Evolutionary conservation across 2,797 vertebrate species (phyloP), one percentile per base, ranked within the genome.

Genomic region (Halcyon badia): DNA sequence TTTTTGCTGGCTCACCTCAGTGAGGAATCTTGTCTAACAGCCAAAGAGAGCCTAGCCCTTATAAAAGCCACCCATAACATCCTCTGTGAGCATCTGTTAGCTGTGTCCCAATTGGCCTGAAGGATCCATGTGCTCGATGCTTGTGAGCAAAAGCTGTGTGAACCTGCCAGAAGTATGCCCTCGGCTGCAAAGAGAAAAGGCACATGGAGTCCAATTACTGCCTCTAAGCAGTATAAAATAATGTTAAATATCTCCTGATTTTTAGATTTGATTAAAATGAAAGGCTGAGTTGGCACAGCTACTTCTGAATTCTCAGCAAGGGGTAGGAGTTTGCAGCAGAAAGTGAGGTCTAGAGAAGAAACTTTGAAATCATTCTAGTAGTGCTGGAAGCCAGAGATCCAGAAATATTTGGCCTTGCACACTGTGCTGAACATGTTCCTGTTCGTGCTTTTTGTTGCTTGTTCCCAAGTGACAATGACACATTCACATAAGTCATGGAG

Each of bases 391-490:
- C 95, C 1, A 8, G 89, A 89, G 37, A 87, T 93, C 78, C 65
- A 71, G 85, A 96, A 87, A 83, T 94, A 89, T 78, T 95, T 96
- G 90, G 93, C 94, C 72, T 96, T 78, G 72, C 83, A 96, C 19
- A 8, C 72, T 81, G 71, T 57, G 58, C 35, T 92, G 83, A 96
- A 79, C 69, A 72, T 91, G 73, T 49, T 95, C 49, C 60, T 65
- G 75, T 89, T 96, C 39, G 1, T 92, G 76, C 39, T 92, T 96
- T 96, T 87, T 96, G 93, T 93, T 96, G 57, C 75, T 94, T 95
- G 96, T 94, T 94, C 93, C 94, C 91, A 94, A 95, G 79, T 94
- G 96, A 95, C 91, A 96, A 84, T 97, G 93, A 96, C 94, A 95
- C 91, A 97, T 94, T 97, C 90, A 94, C 87, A 92, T 85, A 87